These are phyloP conservation scores for Echeneis naucrates DNA, from an alignment of 2,797 vertebrate species.

Conservation along the genomic window DNA sequence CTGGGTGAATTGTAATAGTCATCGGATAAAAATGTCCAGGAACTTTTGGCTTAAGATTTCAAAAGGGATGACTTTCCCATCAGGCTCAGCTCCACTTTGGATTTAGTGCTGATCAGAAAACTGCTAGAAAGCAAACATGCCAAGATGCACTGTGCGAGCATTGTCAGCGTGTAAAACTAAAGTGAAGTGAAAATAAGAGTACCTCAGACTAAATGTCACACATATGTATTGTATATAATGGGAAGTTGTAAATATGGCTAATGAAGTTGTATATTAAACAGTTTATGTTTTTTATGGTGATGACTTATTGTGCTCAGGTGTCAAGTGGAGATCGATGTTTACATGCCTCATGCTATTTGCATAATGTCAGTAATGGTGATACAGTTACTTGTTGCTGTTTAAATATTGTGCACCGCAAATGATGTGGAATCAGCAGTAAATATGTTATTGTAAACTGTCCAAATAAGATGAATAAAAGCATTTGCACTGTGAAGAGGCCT, in stretches of 20 bases:
- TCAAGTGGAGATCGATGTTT: constrained; percentile 77
- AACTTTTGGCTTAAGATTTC: neutral
- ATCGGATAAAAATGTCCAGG: neutral
- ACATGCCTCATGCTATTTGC: constrained; percentile 62
- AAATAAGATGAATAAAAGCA: constrained; percentile 65
- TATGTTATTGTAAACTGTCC: constrained; percentile 50
- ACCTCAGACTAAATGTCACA: constrained; percentile 57
- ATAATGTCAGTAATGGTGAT: constrained; percentile 34
- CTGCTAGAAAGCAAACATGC: neutral
- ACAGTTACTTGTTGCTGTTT: constrained; percentile 49
- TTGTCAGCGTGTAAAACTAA: constrained; percentile 15
- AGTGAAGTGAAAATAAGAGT: constrained; percentile 41
- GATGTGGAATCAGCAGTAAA: constrained; percentile 43
- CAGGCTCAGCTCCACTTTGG: neutral
- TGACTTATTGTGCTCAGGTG: constrained; percentile 70
- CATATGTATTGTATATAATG: constrained; percentile 50
- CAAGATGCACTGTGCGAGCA: neutral
- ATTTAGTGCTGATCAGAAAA: constrained; percentile 4
- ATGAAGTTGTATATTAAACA: constrained; percentile 21
- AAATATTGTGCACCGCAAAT: constrained; percentile 37
- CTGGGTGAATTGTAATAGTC: neutral
- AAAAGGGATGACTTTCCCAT: neutral
- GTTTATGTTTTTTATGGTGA: constrained; percentile 41
- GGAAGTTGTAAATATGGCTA: constrained; percentile 52
- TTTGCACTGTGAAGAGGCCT: constrained; percentile 59